These are phyloP conservation scores for Phytoseiulus persimilis DNA, from an alignment of 2,888 invertebrate species.

Conservation along the genomic window DNA sequence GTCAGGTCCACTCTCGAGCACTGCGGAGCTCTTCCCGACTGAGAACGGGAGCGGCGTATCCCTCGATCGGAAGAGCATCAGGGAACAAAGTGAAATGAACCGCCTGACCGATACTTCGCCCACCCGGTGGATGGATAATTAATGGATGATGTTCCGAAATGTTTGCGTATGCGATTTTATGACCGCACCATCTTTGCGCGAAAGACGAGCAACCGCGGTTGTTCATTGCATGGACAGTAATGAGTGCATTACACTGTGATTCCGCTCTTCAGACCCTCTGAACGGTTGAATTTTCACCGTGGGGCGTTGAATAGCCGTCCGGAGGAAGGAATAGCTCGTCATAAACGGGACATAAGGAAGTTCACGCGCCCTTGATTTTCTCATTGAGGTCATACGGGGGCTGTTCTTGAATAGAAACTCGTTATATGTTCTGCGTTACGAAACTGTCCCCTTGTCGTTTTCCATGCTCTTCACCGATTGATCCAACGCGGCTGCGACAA, in stretches of 20 bases:
- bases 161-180: background rate
- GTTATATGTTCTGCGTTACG: background rate
- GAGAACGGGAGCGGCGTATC: too few relatives aligned
- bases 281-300: background rate
- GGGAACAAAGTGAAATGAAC: background rate
- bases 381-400: background rate
- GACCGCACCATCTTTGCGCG: background rate
- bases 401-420: background rate
- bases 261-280: background rate
- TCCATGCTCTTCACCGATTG: background rate
- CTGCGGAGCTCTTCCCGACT: too few relatives aligned
- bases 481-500: background rate
- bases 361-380: background rate
- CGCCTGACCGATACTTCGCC: background rate
- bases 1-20: too few relatives aligned
- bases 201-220: background rate
- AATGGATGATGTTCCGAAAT: background rate
- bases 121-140: background rate
- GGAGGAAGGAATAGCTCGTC: background rate
- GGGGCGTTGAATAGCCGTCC: background rate
- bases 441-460: background rate
- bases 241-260: background rate
- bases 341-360: background rate
- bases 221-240: background rate
- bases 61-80: background rate